Conservation (phyloP, 2,113 vertebrate species). For the Equus przewalskii region DNA sequence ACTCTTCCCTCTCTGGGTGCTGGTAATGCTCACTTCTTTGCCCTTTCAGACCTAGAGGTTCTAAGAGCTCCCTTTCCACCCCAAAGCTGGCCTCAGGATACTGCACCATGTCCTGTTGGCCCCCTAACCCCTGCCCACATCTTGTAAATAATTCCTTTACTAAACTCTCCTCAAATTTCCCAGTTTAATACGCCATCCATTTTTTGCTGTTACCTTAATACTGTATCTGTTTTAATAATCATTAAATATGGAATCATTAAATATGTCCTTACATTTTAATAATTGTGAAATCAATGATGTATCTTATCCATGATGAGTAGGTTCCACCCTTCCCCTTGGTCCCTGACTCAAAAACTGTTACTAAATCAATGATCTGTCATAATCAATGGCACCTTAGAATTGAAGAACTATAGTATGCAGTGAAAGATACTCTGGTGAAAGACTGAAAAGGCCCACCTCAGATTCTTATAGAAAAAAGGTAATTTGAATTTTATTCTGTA, state of each 20-base stretch:
- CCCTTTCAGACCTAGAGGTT: not conserved
- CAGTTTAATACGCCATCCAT: not conserved
- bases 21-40: not conserved
- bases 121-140: not conserved
- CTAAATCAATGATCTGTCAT: not conserved
- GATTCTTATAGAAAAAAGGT: not conserved
- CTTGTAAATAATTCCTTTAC: not conserved
- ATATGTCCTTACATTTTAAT: not conserved
- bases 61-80: not conserved
- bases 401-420: not conserved
- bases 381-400: not conserved
- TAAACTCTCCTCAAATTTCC: not conserved
- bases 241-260: not conserved
- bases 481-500: not conserved
- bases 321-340: not conserved
- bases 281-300: not conserved
- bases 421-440: not conserved
- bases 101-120: not conserved
- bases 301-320: not conserved
- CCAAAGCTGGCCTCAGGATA: not conserved
- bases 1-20: not conserved
- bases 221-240: not conserved
- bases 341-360: not conserved
- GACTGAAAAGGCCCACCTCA: not conserved
- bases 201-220: slow-evolving; percentile 19